These are phyloP conservation scores for Rhagonycha lutea DNA, from an alignment of 2,888 invertebrate genomes.

Conservation along the genomic window DNA sequence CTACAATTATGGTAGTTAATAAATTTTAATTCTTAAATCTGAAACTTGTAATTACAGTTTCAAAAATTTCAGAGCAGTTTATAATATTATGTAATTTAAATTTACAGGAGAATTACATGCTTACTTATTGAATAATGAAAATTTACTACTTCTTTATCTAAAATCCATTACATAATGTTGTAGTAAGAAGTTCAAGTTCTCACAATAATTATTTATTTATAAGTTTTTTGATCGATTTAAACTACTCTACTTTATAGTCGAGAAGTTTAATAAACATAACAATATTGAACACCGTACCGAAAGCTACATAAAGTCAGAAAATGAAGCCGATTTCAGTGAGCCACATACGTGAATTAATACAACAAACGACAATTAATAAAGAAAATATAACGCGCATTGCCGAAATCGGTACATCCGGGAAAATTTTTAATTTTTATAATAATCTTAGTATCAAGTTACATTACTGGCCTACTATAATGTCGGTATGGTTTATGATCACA, in stretches of 20 bases:
- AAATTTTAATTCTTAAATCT: too few relatives aligned
- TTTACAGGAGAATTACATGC: background rate
- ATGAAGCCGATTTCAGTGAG: background rate
- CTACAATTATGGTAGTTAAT: too few relatives aligned
- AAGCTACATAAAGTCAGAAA: background rate
- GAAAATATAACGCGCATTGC: background rate
- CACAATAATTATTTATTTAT: slow-evolving; percentile 23
- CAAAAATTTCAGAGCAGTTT: too few relatives aligned
- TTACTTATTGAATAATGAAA: background rate
- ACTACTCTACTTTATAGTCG: background rate
- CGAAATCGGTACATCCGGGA: background rate
- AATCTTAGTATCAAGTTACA: slow-evolving; percentile 12
- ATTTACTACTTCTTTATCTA: background rate
- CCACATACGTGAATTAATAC: background rate
- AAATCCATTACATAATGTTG: background rate
- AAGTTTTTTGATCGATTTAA: slow-evolving; percentile 21
- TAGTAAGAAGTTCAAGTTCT: slow-evolving; percentile 18
- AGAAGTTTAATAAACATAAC: background rate
- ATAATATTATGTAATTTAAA: background rate
- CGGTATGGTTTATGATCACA: slow-evolving; percentile 27
- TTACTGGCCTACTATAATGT: slow-evolving; percentile 24
- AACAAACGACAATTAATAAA: background rate
- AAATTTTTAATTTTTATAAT: background rate
- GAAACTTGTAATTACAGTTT: too few relatives aligned
- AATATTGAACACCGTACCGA: background rate